Evolutionary conservation across 2,113 vertebrate species (phyloP).

Genomic region (Dendrocopos noguchii): DNA sequence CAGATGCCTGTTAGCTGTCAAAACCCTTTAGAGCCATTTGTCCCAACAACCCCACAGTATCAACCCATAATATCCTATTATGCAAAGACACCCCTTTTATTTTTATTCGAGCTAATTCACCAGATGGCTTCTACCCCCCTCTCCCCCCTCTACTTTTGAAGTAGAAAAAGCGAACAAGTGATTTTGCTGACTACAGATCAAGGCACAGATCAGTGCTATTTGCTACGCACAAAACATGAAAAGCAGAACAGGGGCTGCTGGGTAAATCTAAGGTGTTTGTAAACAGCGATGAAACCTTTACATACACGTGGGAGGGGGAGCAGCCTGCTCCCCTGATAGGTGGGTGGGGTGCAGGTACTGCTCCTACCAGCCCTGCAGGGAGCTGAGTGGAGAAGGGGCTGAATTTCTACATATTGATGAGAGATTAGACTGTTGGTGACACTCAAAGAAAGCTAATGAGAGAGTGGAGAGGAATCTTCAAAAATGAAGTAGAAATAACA

Average conservation of each 20-base stretch:
- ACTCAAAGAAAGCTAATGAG: not conserved
- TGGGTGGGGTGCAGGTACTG: not conserved
- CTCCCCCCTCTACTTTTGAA: constrained; percentile 36
- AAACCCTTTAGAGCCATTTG: constrained; percentile 59
- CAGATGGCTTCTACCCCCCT: constrained; percentile 44
- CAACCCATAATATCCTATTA: constrained; percentile 47
- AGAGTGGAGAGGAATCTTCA: not conserved
- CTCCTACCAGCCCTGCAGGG: not conserved
- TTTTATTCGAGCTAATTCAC: constrained; percentile 63
- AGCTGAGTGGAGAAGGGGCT: not conserved
- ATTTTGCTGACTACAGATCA: constrained; percentile 66
- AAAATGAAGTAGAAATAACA: not conserved
- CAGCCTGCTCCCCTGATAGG: rapidly evolving
- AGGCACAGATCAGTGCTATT: constrained; percentile 45
- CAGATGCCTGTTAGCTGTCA: constrained; percentile 57
- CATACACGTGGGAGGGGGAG: not conserved
- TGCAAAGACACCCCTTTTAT: constrained; percentile 62
- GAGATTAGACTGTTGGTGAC: not conserved
- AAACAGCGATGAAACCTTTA: not conserved
- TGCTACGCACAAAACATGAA: constrained; percentile 31
- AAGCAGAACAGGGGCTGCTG: not conserved
- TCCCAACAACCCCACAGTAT: constrained; percentile 24
- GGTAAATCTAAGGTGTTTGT: not conserved
- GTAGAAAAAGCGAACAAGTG: constrained; percentile 30
- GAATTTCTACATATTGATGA: constrained; percentile 2